A percentile compares a stretch with the other conserved stretches of the same genome.
phyloP scores from a whole-genome alignment of 2,888 invertebrate species.

The Drepana falcataria region DNA sequence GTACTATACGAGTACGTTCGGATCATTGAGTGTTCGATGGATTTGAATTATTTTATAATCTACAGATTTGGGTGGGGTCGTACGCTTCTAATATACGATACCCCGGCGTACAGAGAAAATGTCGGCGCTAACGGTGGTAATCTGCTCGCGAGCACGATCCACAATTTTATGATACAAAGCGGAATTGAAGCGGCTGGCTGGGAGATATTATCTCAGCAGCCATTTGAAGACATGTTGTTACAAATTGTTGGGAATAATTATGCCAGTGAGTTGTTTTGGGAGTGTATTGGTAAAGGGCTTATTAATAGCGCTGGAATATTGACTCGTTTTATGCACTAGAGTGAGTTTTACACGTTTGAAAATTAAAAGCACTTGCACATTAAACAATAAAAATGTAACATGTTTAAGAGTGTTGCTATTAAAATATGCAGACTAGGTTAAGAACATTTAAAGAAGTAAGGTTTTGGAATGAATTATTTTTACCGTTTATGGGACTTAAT shows the following conservation, averaged over 20 bases:
- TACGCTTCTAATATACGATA: conserved; percentile 86
- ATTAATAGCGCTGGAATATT: conserved; percentile 1
- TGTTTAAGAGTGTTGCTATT: no score
- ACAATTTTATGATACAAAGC: conserved; percentile 72
- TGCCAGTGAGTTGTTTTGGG: conserved; percentile 70
- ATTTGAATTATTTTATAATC: conserved; percentile 14
- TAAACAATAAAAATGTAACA: no score
- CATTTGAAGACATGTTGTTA: conserved; percentile 69
- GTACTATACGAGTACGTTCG: no score
- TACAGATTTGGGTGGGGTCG: conserved; percentile 85
- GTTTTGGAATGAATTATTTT: no score
- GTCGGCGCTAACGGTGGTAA: conserved; percentile 87
- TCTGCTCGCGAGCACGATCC: conserved; percentile 85
- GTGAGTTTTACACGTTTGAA: background rate
- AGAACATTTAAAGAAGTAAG: no score
- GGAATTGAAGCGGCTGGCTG: conserved; percentile 47
- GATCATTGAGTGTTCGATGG: no score
- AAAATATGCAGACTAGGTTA: no score
- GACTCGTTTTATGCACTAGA: conserved; percentile 1
- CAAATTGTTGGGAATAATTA: conserved; percentile 72
- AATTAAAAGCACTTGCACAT: background rate
- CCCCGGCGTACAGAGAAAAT: conserved; percentile 81
- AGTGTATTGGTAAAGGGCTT: conserved; percentile 7
- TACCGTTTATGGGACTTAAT: no score
- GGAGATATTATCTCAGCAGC: conserved; percentile 51